Evolutionary conservation across 2,888 invertebrate genomes (phyloP).

Genomic region (Ennomos quercinarius): DNA sequence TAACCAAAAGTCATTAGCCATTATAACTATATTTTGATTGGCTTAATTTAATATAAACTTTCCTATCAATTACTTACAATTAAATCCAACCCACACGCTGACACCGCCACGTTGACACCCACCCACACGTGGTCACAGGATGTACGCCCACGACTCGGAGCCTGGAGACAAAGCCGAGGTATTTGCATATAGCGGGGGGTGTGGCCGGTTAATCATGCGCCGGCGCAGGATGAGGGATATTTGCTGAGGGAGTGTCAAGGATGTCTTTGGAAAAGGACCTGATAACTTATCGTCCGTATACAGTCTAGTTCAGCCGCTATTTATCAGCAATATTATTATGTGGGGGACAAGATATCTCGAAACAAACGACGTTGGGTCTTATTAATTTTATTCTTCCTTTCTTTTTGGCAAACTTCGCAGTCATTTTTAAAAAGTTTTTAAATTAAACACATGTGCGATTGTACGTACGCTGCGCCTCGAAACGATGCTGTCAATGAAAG

Average conservation of each 20-base stretch:
- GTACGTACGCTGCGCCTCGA: too few relatives aligned
- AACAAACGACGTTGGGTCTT: too few relatives aligned
- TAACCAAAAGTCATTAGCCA: too few relatives aligned
- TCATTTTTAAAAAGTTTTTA: too few relatives aligned
- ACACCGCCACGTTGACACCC: constrained; percentile 17
- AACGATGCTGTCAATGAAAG: too few relatives aligned
- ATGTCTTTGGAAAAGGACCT: constrained; percentile 12
- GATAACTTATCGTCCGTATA: neutral
- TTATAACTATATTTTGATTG: too few relatives aligned
- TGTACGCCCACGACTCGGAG: constrained; percentile 29
- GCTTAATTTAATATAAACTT: constrained; percentile 1
- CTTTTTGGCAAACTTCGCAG: too few relatives aligned
- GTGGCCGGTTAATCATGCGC: constrained; percentile 37
- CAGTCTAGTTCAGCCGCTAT: too few relatives aligned
- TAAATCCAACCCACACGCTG: constrained; percentile 29
- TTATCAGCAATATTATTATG: too few relatives aligned
- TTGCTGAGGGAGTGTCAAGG: constrained; percentile 8
- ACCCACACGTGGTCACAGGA: constrained; percentile 18
- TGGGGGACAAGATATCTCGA: too few relatives aligned
- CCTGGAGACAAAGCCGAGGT: constrained; percentile 38
- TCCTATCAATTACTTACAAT: constrained; percentile 38
- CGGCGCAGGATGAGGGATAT: constrained; percentile 30
- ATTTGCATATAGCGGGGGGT: constrained; percentile 44
- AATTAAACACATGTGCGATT: too few relatives aligned
- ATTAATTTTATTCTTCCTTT: too few relatives aligned